Conservation (phyloP, 2,113 vertebrate species). For the Psophia crepitans region DNA sequence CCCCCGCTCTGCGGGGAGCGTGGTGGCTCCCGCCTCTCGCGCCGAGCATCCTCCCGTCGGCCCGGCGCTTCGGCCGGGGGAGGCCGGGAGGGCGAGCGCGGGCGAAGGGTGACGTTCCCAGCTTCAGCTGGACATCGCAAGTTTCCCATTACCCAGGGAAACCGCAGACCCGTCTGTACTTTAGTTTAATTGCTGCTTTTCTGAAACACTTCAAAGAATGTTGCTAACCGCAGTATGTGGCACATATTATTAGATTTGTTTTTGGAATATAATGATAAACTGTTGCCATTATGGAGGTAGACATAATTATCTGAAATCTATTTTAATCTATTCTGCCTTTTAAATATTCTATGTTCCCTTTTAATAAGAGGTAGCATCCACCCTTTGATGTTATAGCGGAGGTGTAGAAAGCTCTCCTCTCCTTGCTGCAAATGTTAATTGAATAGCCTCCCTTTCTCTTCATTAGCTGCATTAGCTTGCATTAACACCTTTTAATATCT, state of each 20-base stretch:
- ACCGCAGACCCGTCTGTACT: not conserved
- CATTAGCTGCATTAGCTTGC: constrained; percentile 78
- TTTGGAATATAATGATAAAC: constrained; percentile 69
- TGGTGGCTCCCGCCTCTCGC: not conserved
- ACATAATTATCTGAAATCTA: constrained; percentile 72
- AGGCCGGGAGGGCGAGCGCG: not conserved
- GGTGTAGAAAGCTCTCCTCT: constrained; percentile 75
- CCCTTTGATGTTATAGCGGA: constrained; percentile 77
- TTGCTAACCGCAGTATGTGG: not conserved
- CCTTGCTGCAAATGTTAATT: constrained; percentile 74
- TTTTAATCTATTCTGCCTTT: constrained; percentile 76
- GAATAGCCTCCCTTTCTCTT: constrained; percentile 76
- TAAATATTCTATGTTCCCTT: constrained; percentile 76
- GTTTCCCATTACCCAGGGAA: not conserved
- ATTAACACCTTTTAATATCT: constrained; percentile 86
- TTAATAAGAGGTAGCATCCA: constrained; percentile 71
- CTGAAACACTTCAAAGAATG: constrained; percentile 48
- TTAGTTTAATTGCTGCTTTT: constrained; percentile 6
- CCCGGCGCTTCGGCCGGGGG: not conserved
- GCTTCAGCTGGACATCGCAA: not conserved
- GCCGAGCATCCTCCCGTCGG: not conserved
- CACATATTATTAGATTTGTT: constrained; percentile 57
- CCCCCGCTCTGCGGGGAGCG: not conserved
- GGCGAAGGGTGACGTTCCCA: not conserved
- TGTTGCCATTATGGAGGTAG: constrained; percentile 71